phyloP scores from a whole-genome alignment of 2,888 invertebrate genomes.

The Platycheirus rosarum region DNA sequence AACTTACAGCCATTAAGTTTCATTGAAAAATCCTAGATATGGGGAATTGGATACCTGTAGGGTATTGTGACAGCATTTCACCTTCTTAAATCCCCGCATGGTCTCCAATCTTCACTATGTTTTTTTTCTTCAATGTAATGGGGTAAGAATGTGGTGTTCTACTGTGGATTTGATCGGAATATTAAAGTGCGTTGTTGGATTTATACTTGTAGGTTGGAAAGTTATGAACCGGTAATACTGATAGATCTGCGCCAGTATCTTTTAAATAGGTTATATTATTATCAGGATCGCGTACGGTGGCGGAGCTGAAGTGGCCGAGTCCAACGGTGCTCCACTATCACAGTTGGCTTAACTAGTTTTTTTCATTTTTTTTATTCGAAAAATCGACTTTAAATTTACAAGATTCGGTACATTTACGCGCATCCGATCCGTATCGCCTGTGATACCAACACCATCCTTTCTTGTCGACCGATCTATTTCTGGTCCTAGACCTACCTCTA shows the following conservation, averaged over 20 bases:
- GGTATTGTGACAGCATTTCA: conserved; percentile 32
- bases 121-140: conserved; percentile 50
- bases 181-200: background rate
- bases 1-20: conserved; percentile 12
- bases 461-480: conserved; percentile 3
- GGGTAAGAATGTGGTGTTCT: conserved; percentile 44
- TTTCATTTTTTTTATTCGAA: conserved; percentile 7
- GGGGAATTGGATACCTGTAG: conserved; percentile 29
- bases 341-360: conserved; percentile 3
- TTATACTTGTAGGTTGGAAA: background rate
- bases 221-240: conserved; percentile 4
- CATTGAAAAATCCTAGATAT: conserved; percentile 40
- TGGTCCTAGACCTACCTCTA: background rate
- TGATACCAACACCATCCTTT: conserved; percentile 5
- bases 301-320: background rate
- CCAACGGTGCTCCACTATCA: background rate
- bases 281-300: conserved; percentile 6
- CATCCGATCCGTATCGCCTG: background rate
- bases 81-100: conserved; percentile 39
- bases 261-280: conserved; percentile 11
- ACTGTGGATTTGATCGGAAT: conserved; percentile 20
- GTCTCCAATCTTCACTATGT: conserved; percentile 24
- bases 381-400: conserved; percentile 2
- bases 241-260: conserved; percentile 7
- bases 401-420: background rate